Conservation (phyloP, 2,113 vertebrate genomes). For the Ciconia stormi region DNA sequence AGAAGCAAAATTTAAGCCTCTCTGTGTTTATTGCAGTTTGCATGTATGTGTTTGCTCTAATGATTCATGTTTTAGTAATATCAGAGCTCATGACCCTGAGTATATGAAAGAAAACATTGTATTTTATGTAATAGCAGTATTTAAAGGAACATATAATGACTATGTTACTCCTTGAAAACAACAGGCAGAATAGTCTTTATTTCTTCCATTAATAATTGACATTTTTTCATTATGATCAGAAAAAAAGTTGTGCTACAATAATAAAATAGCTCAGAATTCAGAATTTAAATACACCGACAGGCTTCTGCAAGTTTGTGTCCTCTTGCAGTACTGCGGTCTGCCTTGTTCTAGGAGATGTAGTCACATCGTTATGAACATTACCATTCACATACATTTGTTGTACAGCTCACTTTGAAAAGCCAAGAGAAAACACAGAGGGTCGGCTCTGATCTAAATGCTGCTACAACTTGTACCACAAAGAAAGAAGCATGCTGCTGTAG, state of each 20-base stretch:
- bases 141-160: neutral
- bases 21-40: neutral
- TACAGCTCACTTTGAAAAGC: neutral
- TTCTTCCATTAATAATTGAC: neutral
- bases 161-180: neutral
- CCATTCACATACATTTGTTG: accelerated
- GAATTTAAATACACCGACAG: neutral
- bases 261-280: neutral
- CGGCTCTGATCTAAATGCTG: neutral
- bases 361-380: accelerated
- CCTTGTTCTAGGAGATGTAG: neutral
- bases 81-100: neutral
- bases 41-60: neutral
- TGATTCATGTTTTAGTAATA: neutral
- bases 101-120: neutral
- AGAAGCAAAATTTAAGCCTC: neutral
- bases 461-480: neutral
- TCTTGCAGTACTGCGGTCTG: neutral
- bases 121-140: neutral
- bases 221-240: neutral
- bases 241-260: neutral
- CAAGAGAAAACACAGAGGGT: neutral
- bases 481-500: neutral
- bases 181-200: neutral
- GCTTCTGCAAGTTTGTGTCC: neutral